Conservation (phyloP, 1,140 invertebrate genomes). For the Sitophilus oryzae region DNA sequence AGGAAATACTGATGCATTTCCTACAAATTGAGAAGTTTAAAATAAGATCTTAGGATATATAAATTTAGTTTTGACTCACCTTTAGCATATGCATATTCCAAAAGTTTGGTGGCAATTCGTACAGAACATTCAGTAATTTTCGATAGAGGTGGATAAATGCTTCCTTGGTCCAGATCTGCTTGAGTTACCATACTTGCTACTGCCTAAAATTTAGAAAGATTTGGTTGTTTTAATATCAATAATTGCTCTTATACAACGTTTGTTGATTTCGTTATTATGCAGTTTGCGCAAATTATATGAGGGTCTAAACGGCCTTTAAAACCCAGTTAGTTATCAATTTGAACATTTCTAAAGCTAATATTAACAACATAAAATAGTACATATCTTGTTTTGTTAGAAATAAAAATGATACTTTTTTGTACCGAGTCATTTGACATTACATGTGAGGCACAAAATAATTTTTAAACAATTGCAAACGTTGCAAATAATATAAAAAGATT, state of each 20-base stretch:
- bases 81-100: slow-evolving; percentile 82
- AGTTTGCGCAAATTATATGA: too few species aligned
- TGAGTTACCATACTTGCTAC: slow-evolving; percentile 79
- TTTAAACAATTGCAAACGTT: too few species aligned
- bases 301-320: too few species aligned
- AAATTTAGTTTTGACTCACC: slow-evolving; percentile 47
- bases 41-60: not conserved
- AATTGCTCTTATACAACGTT: not conserved
- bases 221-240: not conserved
- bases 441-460: too few species aligned
- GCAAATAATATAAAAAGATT: too few species aligned
- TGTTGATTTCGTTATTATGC: too few species aligned
- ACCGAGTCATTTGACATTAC: too few species aligned
- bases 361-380: too few species aligned
- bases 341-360: too few species aligned
- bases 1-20: slow-evolving; percentile 67
- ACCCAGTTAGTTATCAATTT: too few species aligned
- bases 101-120: slow-evolving; percentile 77
- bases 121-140: slow-evolving; percentile 84
- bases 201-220: slow-evolving; percentile 49
- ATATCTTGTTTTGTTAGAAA: too few species aligned
- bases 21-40: slow-evolving; percentile 47
- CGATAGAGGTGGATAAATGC: slow-evolving; percentile 89
- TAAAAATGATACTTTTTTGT: too few species aligned
- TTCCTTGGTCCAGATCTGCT: slow-evolving; percentile 76